Percentiles rank a stretch among this genome's conserved stretches.
phyloP scores from a whole-genome alignment of 2,113 vertebrate species.

The Myiozetetes cayanensis region DNA sequence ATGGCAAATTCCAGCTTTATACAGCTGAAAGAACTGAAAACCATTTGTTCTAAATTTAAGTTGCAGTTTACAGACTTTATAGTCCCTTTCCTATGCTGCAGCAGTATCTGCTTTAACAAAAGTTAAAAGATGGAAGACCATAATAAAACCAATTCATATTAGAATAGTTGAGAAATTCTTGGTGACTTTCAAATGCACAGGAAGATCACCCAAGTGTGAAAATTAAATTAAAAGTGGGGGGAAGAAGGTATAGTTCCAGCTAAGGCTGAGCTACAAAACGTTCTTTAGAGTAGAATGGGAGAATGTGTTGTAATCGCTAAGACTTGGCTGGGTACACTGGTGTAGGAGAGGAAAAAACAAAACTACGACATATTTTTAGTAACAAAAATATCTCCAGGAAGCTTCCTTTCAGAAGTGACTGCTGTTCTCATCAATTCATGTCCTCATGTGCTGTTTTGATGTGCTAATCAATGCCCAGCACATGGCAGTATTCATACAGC shows the following conservation, averaged over 20 bases:
- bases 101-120: neutral
- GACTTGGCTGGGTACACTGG: neutral
- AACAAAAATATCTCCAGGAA: neutral
- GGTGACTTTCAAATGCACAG: neutral
- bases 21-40: neutral
- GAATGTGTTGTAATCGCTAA: neutral
- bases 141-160: neutral
- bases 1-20: neutral
- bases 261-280: neutral
- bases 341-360: neutral
- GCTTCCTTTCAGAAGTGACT: neutral
- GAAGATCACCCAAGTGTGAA: neutral
- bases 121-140: neutral
- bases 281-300: neutral
- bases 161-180: neutral
- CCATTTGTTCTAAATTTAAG: neutral
- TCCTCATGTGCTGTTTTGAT: neutral
- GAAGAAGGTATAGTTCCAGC: neutral
- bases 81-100: neutral
- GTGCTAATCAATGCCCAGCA: neutral
- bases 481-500: neutral
- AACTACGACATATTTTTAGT: neutral
- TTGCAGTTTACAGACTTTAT: neutral
- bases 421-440: neutral
- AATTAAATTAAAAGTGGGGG: neutral